phyloP scores from a whole-genome alignment of 2,888 invertebrate genomes.

The Drosophila meridiana region DNA sequence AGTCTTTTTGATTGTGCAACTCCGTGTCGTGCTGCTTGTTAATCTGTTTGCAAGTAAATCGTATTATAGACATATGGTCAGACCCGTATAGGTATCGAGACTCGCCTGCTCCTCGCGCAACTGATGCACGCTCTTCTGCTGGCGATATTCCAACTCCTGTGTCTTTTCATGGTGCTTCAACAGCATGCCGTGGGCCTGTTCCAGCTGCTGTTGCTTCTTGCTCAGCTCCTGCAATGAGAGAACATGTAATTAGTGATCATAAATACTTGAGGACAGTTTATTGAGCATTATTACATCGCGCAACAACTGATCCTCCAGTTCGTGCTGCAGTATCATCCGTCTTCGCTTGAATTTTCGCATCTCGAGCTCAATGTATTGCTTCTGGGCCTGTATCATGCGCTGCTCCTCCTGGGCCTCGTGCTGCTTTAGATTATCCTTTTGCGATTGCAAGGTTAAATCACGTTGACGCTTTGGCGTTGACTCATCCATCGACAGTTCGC shows the following conservation, averaged over 20 bases:
- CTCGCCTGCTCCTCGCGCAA: conserved; percentile 93
- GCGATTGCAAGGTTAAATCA: conserved; percentile 95
- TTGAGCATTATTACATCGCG: conserved; percentile 89
- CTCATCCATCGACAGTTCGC: conserved; percentile 95
- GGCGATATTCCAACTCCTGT: conserved; percentile 97
- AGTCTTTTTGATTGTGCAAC: conserved; percentile 97
- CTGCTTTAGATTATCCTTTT: conserved; percentile 96
- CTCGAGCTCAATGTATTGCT: conserved; percentile 96
- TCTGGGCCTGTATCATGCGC: conserved; percentile 93
- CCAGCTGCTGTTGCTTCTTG: conserved; percentile 97
- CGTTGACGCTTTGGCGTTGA: conserved; percentile 95
- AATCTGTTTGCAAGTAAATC: conserved; percentile 82
- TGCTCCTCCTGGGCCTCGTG: conserved; percentile 96
- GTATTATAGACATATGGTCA: background rate
- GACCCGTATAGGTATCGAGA: no score
- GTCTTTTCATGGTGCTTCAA: conserved; percentile 98
- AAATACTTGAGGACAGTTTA: background rate
- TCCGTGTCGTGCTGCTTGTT: conserved; percentile 97
- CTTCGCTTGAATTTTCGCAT: conserved; percentile 96
- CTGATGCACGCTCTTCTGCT: conserved; percentile 97
- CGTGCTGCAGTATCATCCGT: conserved; percentile 94
- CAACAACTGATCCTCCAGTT: conserved; percentile 95
- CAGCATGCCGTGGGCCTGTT: conserved; percentile 97
- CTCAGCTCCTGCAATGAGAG: conserved; percentile 91
- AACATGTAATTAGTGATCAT: background rate